Evolutionary conservation across 2,888 invertebrate species (phyloP), one percentile per base, ranked within the genome.

Genomic region (Bibio marci): DNA sequence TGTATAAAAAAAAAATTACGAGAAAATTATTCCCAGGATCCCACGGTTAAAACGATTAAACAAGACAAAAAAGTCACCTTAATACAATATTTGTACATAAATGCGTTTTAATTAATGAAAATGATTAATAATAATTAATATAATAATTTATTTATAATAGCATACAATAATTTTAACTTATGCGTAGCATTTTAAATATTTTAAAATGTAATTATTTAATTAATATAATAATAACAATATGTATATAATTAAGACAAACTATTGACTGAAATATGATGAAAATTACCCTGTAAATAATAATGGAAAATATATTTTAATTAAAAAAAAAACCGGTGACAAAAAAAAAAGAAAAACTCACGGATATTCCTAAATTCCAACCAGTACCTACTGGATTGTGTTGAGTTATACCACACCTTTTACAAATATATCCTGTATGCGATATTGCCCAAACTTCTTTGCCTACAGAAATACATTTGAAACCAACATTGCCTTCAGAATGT

Each of bases 391-490:
- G 77, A 63, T 76, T 77, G 28, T 71, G 71, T 33, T 64, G 57
- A 11, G 80, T 77, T 28, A 87, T 74, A 14, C 87, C 87, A 45
- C 77, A 70, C 39, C 90, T 69, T 42, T 78, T 70, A 44, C 76
- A 72, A 35, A 83, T 62, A 17, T 70, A 65, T 12, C 82, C 81
- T 45, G 76, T 76, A 35, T 72, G 64, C 11, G 80, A 73, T 34
- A 80, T 67, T 1, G 79, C 82, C 85, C 85, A 86, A 32, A 85
- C 77, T 55, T 79, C 79, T 13, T 64, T 61, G 34, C 76, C 74
- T 27, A 78, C 75, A 8, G 81, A 79, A 2, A 86, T 66, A 40
- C 79, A 74, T 49, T 78, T 77, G 53, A 80, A 81, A 15, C 73
- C 71, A 27, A 56, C 50, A 32, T 52, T 53, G 4, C 56, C 61